Evolutionary conservation across 1,140 invertebrate genomes (phyloP).

Genomic region (Pseudobourletiella spinata): DNA sequence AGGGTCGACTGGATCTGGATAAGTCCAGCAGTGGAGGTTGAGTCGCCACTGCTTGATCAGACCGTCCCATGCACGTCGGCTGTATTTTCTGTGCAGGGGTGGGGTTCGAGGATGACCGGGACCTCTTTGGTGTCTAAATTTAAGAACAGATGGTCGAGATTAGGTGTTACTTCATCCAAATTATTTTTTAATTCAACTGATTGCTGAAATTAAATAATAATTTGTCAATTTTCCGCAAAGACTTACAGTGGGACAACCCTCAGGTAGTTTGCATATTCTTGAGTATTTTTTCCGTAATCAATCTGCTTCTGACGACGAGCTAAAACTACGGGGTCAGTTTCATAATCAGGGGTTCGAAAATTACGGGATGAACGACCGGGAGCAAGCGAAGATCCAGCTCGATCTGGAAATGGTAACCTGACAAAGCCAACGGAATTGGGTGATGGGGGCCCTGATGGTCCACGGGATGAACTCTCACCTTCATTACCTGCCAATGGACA

Average conservation of each 20-base stretch:
- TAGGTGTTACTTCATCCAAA: background rate
- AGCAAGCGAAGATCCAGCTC: no score
- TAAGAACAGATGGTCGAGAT: background rate
- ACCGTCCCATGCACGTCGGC: constrained; percentile 79
- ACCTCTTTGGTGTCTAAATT: constrained; percentile 51
- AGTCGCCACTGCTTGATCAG: constrained; percentile 77
- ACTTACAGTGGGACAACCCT: constrained; percentile 62
- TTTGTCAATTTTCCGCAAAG: background rate
- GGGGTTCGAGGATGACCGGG: constrained; percentile 75
- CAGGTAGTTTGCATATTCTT: constrained; percentile 72
- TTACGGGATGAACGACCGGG: no score
- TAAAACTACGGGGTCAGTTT: constrained; percentile 62
- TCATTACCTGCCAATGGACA: no score
- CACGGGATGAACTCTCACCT: no score
- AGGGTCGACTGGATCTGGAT: no score
- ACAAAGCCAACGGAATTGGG: no score
- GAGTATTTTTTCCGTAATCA: constrained; percentile 88
- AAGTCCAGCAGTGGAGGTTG: constrained; percentile 68
- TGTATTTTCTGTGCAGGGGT: constrained; percentile 75
- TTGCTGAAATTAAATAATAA: background rate
- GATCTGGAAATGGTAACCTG: no score
- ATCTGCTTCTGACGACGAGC: constrained; percentile 81
- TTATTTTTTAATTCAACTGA: constrained; percentile 6
- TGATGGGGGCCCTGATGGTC: no score
- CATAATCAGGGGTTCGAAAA: no score